These are phyloP conservation scores for Umimayanthus chanpuru DNA, from an alignment of 92 coral and sea anemone genomes.

Conservation along the genomic window DNA sequence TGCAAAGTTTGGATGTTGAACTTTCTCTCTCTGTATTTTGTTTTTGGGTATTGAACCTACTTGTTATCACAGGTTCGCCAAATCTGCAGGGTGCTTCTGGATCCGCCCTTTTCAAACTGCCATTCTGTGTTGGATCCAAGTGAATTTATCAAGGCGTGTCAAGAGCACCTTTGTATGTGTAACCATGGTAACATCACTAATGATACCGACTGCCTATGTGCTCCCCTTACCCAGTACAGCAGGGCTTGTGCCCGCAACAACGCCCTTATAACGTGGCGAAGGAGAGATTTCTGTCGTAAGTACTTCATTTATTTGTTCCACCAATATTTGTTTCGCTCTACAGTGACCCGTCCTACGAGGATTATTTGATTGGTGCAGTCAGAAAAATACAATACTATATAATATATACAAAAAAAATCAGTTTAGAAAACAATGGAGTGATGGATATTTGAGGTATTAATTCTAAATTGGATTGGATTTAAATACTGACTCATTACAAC, in stretches of 20 bases:
- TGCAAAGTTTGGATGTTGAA: too few species aligned
- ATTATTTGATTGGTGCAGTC: too few species aligned
- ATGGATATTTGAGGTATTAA: too few species aligned
- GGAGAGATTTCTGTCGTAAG: conserved; percentile 79
- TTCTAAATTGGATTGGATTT: too few species aligned
- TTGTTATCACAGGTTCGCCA: conserved; percentile 40
- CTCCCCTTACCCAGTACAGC: conserved; percentile 84
- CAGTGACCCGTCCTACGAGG: neutral
- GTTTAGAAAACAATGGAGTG: too few species aligned
- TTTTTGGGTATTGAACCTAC: neutral
- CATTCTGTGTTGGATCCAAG: conserved; percentile 74
- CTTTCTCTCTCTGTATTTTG: too few species aligned
- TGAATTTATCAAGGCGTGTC: conserved; percentile 77
- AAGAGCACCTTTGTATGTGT: conserved; percentile 79
- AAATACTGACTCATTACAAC: too few species aligned
- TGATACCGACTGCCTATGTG: conserved; percentile 61
- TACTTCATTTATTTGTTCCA: neutral
- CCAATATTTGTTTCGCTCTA: neutral
- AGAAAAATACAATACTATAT: neutral
- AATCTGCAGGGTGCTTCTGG: conserved; percentile 51
- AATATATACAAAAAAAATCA: neutral
- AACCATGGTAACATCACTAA: conserved; percentile 35
- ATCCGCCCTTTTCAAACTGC: conserved; percentile 69
- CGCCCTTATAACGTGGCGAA: conserved; percentile 72
- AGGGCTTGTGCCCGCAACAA: conserved; percentile 86